phyloP scores from a whole-genome alignment of 2,888 invertebrate species.

The Nomada ferruginata region DNA sequence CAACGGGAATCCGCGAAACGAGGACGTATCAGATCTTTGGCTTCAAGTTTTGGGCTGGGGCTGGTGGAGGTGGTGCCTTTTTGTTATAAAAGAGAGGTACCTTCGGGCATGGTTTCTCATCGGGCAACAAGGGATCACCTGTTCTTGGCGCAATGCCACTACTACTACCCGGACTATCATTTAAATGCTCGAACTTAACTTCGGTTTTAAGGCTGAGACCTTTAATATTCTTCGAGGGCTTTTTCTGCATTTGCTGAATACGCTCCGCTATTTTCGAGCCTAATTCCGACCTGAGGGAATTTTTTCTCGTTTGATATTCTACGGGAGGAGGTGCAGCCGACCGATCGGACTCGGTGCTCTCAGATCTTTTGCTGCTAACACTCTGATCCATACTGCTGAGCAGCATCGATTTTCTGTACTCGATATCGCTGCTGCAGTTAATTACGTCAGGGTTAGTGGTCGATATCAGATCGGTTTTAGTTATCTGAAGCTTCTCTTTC shows the following conservation, averaged over 20 bases:
- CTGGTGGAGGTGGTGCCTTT: conserved; percentile 82
- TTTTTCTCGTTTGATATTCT: conserved; percentile 46
- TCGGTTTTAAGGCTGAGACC: conserved; percentile 77
- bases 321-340: background rate
- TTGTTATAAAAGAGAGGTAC: conserved; percentile 77
- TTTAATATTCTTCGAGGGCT: conserved; percentile 76
- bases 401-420: conserved; percentile 77
- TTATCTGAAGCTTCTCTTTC: conserved; percentile 85
- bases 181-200: conserved; percentile 74
- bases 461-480: conserved; percentile 87
- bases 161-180: conserved; percentile 75
- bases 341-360: conserved; percentile 20
- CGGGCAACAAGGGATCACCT: conserved; percentile 57
- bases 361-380: conserved; percentile 15
- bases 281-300: conserved; percentile 66
- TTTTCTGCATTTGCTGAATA: conserved; percentile 75
- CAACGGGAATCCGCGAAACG: background rate
- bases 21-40: conserved; percentile 73
- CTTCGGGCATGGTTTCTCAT: conserved; percentile 31
- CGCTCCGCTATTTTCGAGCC: conserved; percentile 75
- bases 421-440: conserved; percentile 83
- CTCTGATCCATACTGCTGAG: conserved; percentile 62
- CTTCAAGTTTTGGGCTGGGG: conserved; percentile 77
- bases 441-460: conserved; percentile 88
- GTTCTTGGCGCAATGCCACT: conserved; percentile 62